Evolutionary conservation across 2,113 vertebrate species (phyloP).

Genomic region (Chionomys nivalis): DNA sequence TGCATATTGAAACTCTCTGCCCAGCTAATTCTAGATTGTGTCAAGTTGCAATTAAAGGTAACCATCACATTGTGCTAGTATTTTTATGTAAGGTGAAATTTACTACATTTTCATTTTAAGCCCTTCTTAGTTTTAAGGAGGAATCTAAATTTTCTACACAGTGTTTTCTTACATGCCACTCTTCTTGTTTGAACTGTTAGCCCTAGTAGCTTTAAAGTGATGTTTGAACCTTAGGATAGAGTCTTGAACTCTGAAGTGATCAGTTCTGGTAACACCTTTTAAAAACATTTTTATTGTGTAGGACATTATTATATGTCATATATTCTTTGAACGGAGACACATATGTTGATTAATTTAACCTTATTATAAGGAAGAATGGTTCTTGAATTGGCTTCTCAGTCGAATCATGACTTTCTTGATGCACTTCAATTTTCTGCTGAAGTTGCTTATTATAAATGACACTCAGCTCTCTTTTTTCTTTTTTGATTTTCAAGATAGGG

Average conservation of each 20-base stretch:
- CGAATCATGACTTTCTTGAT: not conserved
- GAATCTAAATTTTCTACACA: not conserved
- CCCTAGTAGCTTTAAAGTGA: not conserved
- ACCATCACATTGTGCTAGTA: not conserved
- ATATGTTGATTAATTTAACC: not conserved
- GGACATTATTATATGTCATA: not conserved
- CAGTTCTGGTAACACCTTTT: not conserved
- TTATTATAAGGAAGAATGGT: not conserved
- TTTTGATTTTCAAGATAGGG: not conserved
- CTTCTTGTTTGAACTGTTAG: not conserved
- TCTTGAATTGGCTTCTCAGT: too few species aligned
- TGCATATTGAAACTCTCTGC: not conserved
- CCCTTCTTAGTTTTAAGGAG: not conserved
- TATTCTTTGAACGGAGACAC: not conserved
- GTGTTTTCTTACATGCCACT: not conserved
- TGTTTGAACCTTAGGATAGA: not conserved
- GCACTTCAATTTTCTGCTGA: not conserved
- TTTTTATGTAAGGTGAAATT: slow-evolving; percentile 11
- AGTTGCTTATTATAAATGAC: not conserved
- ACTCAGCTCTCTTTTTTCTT: not conserved
- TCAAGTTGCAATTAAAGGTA: not conserved
- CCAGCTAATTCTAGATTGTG: not conserved
- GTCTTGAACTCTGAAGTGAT: not conserved
- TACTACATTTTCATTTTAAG: not conserved
- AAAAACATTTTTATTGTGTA: not conserved